A percentile compares a stretch with the other conserved stretches of the same genome.
These are phyloP conservation scores for Solenopsis fugax DNA, from an alignment of 1,140 invertebrate species.

Conservation along the genomic window DNA sequence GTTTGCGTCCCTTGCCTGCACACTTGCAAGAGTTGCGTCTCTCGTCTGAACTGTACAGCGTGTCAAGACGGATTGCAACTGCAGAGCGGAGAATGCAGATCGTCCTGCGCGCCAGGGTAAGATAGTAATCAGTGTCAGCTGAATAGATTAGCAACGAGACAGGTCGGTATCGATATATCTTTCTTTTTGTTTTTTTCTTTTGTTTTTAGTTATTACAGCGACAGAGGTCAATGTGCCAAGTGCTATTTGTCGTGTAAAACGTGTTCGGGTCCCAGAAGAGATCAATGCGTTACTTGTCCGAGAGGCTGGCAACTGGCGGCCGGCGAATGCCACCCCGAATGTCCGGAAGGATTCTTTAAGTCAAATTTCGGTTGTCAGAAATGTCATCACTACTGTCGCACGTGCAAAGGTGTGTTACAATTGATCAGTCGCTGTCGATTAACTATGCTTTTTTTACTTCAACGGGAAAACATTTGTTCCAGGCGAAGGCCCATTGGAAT, in stretches of 20 bases:
- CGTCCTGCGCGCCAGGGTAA: constrained; percentile 90
- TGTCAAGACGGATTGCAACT: constrained; percentile 91
- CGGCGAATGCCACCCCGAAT: constrained; percentile 93
- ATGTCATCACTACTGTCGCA: constrained; percentile 94
- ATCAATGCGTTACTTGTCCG: constrained; percentile 94
- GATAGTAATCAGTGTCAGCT: constrained; percentile 10
- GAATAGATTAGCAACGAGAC: not conserved
- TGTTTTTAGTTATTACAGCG: constrained; percentile 92
- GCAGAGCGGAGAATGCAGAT: constrained; percentile 92
- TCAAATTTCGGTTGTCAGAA: constrained; percentile 93
- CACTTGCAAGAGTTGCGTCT: constrained; percentile 92
- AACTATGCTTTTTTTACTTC: not conserved
- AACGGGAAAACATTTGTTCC: constrained; percentile 53
- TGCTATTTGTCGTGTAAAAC: constrained; percentile 94
- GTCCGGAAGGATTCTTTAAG: constrained; percentile 94
- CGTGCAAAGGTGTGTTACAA: constrained; percentile 90
- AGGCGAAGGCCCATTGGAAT: constrained; percentile 91
- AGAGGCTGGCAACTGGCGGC: constrained; percentile 91
- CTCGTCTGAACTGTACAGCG: constrained; percentile 92
- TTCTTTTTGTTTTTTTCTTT: not conserved
- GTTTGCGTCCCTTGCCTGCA: constrained; percentile 92
- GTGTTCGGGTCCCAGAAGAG: constrained; percentile 92
- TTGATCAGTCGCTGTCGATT: not conserved
- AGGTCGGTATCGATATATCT: not conserved
- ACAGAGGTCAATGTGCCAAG: constrained; percentile 92